These are phyloP conservation scores for Eupithecia exiguata DNA, from an alignment of 2,888 invertebrate species.

Conservation along the genomic window DNA sequence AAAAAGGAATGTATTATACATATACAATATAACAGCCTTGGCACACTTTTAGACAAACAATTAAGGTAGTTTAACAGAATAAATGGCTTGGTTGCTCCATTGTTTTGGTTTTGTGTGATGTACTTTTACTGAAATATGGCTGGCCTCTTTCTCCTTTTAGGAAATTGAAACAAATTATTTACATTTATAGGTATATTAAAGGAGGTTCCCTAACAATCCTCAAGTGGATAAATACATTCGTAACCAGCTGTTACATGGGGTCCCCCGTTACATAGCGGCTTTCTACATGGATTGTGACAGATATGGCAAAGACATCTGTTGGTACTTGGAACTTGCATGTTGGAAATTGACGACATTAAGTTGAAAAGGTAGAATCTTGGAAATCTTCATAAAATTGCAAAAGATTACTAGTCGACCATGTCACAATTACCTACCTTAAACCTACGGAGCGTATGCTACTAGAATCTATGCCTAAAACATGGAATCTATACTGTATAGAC, in stretches of 20 bases:
- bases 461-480: background rate
- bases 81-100: conserved; percentile 25
- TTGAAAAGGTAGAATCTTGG: background rate
- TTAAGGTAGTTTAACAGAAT: conserved; percentile 37
- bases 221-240: background rate
- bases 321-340: conserved; percentile 12
- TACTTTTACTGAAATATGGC: background rate
- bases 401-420: background rate
- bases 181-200: background rate
- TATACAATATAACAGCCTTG: conserved; percentile 28
- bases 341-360: conserved; percentile 9
- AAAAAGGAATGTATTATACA: background rate
- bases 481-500: too few species aligned
- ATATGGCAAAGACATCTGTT: conserved; percentile 43
- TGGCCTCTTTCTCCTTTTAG: background rate
- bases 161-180: background rate
- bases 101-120: background rate
- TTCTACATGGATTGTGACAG: conserved; percentile 46
- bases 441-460: background rate
- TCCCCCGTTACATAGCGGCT: conserved; percentile 57
- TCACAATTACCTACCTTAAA: background rate
- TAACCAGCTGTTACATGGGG: background rate
- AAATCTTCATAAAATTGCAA: background rate
- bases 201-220: background rate
- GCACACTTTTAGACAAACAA: conserved; percentile 36